Conservation (phyloP, 1,140 invertebrate species). For the Rhagoletis zephyria region DNA sequence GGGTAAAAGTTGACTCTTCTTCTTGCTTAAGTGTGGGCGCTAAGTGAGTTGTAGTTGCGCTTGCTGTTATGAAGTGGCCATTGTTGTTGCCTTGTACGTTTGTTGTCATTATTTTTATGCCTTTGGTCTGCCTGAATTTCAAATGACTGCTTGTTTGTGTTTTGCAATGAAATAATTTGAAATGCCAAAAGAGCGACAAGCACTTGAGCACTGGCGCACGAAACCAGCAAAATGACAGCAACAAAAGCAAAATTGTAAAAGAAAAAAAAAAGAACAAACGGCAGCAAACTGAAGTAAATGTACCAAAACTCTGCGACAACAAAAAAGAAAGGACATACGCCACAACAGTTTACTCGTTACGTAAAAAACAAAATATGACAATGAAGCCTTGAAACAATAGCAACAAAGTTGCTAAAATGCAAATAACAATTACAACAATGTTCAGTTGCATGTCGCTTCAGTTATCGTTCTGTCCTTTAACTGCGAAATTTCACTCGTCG, state of each 20-base stretch:
- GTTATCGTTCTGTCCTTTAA: constrained; percentile 5
- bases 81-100: not conserved
- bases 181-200: constrained; percentile 51
- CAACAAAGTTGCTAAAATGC: constrained; percentile 17
- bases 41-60: constrained; percentile 21
- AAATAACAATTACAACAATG: constrained; percentile 47
- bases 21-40: not conserved
- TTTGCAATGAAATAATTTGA: constrained; percentile 47
- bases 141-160: constrained; percentile 14
- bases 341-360: not conserved
- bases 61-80: not conserved
- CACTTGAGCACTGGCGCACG: not conserved
- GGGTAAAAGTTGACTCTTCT: too few species aligned
- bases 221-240: not conserved
- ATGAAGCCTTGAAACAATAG: not conserved
- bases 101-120: constrained; percentile 28
- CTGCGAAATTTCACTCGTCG: not conserved
- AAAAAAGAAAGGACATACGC: not conserved
- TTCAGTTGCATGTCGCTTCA: constrained; percentile 5
- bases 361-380: not conserved
- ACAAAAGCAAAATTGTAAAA: not conserved
- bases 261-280: too few species aligned
- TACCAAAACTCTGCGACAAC: not conserved
- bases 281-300: too few species aligned
- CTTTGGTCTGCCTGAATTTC: not conserved